These are phyloP conservation scores for Neuroterus valhalla DNA, from an alignment of 1,140 invertebrate species.

Conservation along the genomic window DNA sequence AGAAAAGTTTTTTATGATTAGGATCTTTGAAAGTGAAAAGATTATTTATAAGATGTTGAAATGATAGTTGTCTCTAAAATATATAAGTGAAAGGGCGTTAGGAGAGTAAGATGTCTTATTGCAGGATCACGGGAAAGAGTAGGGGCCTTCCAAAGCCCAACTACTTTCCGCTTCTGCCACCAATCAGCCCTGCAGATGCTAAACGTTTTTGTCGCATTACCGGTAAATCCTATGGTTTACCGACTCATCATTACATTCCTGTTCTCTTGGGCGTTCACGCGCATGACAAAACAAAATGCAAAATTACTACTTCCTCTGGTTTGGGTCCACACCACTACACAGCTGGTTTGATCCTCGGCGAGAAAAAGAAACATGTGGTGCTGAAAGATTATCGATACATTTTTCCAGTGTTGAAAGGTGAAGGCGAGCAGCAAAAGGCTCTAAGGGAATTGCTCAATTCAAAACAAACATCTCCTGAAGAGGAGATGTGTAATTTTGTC, in stretches of 20 bases:
- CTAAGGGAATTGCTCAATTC: constrained; percentile 78
- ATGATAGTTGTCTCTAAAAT: no score
- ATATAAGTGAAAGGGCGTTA: background rate
- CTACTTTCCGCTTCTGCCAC: constrained; percentile 88
- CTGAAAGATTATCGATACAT: constrained; percentile 84
- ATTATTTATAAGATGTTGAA: background rate
- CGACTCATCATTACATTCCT: constrained; percentile 87
- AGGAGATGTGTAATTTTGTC: constrained; percentile 80
- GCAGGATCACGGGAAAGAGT: constrained; percentile 88
- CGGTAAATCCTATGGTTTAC: constrained; percentile 85
- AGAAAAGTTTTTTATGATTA: background rate
- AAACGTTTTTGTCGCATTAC: constrained; percentile 87
- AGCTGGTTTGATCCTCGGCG: constrained; percentile 77
- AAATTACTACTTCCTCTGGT: constrained; percentile 79
- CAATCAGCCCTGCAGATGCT: constrained; percentile 87
- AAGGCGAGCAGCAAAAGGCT: constrained; percentile 78
- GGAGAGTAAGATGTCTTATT: constrained; percentile 79
- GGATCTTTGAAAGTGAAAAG: background rate
- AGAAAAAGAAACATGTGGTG: constrained; percentile 80
- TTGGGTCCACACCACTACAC: constrained; percentile 77
- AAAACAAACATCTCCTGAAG: constrained; percentile 75
- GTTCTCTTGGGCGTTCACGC: constrained; percentile 79
- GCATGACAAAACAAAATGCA: constrained; percentile 77
- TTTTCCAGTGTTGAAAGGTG: constrained; percentile 81
- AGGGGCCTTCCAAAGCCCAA: constrained; percentile 87